A percentile compares a stretch with the other conserved stretches of the same genome.
These are phyloP conservation scores for Teinopalpus imperialis DNA, from an alignment of 2,888 invertebrate species.

Conservation along the genomic window DNA sequence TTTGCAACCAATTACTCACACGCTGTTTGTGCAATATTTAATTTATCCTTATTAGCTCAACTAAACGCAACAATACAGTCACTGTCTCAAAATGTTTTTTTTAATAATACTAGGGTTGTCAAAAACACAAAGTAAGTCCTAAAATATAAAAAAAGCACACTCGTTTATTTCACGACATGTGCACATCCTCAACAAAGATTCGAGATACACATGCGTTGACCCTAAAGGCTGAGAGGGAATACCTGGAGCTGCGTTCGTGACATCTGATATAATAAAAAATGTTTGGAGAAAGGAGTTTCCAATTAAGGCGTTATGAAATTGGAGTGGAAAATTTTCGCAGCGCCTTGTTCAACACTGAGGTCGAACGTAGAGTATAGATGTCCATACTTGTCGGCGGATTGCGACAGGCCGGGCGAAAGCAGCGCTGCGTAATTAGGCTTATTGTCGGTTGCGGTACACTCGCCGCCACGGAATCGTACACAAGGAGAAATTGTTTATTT, in stretches of 20 bases:
- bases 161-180: too few species aligned
- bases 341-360: slow-evolving; percentile 17
- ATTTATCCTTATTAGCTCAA: slow-evolving; percentile 25
- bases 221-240: too few species aligned
- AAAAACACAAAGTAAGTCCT: too few species aligned
- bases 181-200: too few species aligned
- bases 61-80: background rate
- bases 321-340: slow-evolving; percentile 17
- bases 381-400: slow-evolving; percentile 31
- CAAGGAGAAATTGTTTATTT: too few species aligned
- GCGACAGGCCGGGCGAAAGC: slow-evolving; percentile 30
- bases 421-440: slow-evolving; percentile 25
- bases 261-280: too few species aligned
- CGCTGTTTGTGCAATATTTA: background rate
- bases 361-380: slow-evolving; percentile 24
- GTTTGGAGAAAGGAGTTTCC: too few species aligned
- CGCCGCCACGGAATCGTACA: background rate
- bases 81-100: too few species aligned
- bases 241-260: too few species aligned
- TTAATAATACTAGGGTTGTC: too few species aligned
- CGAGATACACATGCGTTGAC: too few species aligned
- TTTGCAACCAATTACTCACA: slow-evolving; percentile 17
- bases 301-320: background rate
- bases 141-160: too few species aligned
- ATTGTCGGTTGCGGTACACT: slow-evolving; percentile 29